Evolutionary conservation across 2,888 invertebrate genomes (phyloP).

Genomic region (Caenorhabditis sp.): DNA sequence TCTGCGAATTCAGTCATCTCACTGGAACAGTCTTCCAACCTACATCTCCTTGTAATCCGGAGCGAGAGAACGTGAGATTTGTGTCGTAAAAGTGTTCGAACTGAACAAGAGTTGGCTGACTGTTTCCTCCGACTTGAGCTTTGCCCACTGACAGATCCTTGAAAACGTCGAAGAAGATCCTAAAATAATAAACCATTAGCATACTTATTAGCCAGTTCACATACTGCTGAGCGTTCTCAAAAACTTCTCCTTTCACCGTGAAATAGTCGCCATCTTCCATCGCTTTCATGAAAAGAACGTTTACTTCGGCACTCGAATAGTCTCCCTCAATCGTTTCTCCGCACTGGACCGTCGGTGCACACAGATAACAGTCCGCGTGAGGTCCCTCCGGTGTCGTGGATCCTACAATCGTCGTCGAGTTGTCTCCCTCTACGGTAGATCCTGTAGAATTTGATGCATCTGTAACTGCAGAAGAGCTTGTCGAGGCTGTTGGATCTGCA

Average conservation of each 20-base stretch:
- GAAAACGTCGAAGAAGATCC: constrained; percentile 39
- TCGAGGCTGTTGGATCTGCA: neutral
- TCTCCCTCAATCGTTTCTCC: constrained; percentile 44
- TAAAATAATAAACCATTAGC: no score
- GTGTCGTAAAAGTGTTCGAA: constrained; percentile 33
- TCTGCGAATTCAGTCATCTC: no score
- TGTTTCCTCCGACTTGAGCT: constrained; percentile 29
- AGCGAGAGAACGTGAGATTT: constrained; percentile 35
- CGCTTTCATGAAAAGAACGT: constrained; percentile 34
- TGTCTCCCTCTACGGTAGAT: no score
- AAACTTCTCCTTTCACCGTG: constrained; percentile 35
- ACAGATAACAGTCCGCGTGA: constrained; percentile 31
- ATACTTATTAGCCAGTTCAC: no score
- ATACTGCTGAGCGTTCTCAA: constrained; percentile 29
- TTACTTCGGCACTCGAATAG: constrained; percentile 38
- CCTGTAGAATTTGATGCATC: neutral
- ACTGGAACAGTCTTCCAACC: no score
- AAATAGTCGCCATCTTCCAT: constrained; percentile 43
- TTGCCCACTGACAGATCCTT: constrained; percentile 35
- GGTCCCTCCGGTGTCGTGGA: constrained; percentile 9
- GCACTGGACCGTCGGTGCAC: constrained; percentile 40
- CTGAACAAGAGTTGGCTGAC: constrained; percentile 15
- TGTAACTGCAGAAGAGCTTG: neutral
- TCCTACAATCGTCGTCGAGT: neutral
- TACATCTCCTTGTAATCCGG: constrained; percentile 18